These are phyloP conservation scores for Carcina quercana DNA, from an alignment of 2,888 invertebrate species.

Conservation along the genomic window DNA sequence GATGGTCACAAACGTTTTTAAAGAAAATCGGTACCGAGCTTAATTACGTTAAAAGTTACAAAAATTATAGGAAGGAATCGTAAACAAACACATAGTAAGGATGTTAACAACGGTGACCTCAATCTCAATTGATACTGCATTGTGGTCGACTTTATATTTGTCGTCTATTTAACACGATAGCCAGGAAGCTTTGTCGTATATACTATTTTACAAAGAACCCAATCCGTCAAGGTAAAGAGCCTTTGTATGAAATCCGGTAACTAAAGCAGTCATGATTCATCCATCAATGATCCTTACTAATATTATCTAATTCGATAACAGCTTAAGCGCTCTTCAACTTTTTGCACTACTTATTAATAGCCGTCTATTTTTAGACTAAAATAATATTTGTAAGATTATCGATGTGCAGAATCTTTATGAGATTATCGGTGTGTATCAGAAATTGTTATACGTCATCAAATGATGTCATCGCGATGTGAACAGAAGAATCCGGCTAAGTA, in stretches of 20 bases:
- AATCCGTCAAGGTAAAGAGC: constrained; percentile 43
- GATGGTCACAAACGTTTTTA: no score
- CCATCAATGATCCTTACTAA: no score
- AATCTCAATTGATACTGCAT: constrained; percentile 43
- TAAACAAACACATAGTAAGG: background rate
- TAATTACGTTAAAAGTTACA: background rate
- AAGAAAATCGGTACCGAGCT: no score
- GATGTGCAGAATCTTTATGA: no score
- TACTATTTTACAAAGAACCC: constrained; percentile 38
- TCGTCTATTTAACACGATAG: constrained; percentile 50
- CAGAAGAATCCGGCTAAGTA: constrained; percentile 60
- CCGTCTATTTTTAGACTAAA: no score
- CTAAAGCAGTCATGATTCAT: constrained; percentile 15
- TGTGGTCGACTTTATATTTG: constrained; percentile 43
- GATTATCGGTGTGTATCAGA: constrained; percentile 36
- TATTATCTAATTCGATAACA: no score
- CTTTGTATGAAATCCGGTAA: constrained; percentile 33
- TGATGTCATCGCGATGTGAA: constrained; percentile 55
- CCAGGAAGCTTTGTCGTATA: constrained; percentile 43
- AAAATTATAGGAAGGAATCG: background rate
- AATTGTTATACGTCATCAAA: constrained; percentile 44
- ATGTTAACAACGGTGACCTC: constrained; percentile 34
- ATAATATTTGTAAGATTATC: no score
- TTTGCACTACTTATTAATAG: no score
- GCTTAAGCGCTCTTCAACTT: no score